Base-by-base conservation (phyloP, 2,113 vertebrate species). In the Athene noctua region DNA sequence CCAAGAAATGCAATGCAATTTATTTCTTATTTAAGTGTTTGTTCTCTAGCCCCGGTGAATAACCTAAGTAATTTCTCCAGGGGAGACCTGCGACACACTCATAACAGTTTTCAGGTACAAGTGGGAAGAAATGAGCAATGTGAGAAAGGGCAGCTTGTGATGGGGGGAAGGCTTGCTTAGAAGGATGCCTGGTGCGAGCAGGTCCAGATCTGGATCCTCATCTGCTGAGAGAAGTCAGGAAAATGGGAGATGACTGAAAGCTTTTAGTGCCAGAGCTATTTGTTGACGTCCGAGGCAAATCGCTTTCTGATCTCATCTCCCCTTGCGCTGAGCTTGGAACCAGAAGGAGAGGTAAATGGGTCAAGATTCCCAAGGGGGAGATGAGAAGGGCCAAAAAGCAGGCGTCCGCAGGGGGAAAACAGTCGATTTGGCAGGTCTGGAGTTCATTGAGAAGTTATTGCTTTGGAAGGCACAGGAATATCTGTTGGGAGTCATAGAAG, bases 391-490 rank as follows among this genome's bases (percentile, higher is more conserved):
- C 96, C 96, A 95, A 97, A 97, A 97, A 95, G 80, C 95, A 96
- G 95, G 87, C 89, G 95, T 97, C 96, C 87, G 0, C 4, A 0
- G 96, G 95, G 96, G 89, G 32, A 94, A 96, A 97, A 96, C 97
- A 97, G 95, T 95, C 89, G 66, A 96, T 97, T 97, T 97, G 97
- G 97, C 97, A 97, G 94, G 84, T 97, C 97, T 96, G 95, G 96
- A 97, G 97, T 97, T 97, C 94, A 92, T 96, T 95, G 97, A 95
- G 95, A 95, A 97, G 95, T 97, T 97, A 97, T 97, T 97, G 94
- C 96, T 97, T 96, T 97, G 96, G 95, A 97, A 96, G 95, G 97
- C 95, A 96, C 89, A 94, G 88, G 89, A 93, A 94, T 96, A 97
- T 97, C 97, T 95, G 94, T 92, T 97, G 96, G 97, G 96, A 97